These are phyloP conservation scores for Agrilus planipennis DNA, from an alignment of 1,140 invertebrate species.

Conservation along the genomic window DNA sequence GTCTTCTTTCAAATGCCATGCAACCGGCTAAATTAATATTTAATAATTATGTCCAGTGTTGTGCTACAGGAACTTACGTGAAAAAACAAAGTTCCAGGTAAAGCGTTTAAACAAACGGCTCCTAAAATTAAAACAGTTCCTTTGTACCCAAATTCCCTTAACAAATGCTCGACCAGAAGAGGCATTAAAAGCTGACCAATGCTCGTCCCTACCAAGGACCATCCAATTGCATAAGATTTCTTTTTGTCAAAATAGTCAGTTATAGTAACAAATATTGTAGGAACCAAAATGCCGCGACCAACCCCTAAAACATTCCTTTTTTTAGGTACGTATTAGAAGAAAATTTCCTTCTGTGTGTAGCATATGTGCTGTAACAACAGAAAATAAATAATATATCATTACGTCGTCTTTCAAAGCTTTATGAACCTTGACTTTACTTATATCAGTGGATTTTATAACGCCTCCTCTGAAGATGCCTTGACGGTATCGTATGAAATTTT, in stretches of 20 bases:
- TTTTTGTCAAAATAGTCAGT: conserved; percentile 58
- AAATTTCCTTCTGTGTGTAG: conserved; percentile 4
- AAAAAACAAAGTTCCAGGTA: conserved; percentile 30
- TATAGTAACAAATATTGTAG: conserved; percentile 57
- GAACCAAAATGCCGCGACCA: conserved; percentile 49
- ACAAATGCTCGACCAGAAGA: conserved; percentile 45
- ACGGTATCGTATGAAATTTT: no score
- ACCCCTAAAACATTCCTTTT: conserved; percentile 40
- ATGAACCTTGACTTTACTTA: no score
- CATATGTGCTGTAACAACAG: neutral
- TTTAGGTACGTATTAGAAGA: neutral
- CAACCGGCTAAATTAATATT: conserved; percentile 37
- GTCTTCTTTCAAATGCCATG: conserved; percentile 38
- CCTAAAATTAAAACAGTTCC: conserved; percentile 48
- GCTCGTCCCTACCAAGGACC: conserved; percentile 57
- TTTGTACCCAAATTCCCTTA: conserved; percentile 42
- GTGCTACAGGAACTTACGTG: conserved; percentile 16
- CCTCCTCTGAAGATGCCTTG: no score
- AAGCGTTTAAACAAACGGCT: conserved; percentile 45
- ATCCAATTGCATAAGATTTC: conserved; percentile 53
- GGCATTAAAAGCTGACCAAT: conserved; percentile 64
- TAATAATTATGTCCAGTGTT: neutral
- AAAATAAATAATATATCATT: no score
- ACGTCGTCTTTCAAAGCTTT: no score
- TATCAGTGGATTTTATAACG: no score